These are phyloP conservation scores for Amiota mariae DNA, from an alignment of 2,888 invertebrate genomes.

Conservation along the genomic window DNA sequence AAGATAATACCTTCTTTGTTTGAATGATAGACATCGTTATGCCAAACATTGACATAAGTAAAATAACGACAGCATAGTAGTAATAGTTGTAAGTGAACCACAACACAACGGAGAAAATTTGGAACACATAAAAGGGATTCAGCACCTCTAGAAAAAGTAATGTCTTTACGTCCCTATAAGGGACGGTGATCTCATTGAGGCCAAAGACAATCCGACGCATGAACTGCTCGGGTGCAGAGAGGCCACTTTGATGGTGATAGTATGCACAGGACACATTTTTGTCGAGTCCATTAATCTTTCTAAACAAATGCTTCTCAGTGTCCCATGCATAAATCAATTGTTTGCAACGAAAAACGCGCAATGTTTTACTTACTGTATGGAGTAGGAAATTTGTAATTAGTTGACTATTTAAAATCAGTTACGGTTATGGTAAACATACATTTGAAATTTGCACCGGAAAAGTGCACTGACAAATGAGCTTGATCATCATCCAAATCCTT, in stretches of 20 bases:
- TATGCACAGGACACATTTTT: conserved; percentile 68
- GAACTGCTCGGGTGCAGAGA: conserved; percentile 63
- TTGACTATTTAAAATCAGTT: conserved; percentile 21
- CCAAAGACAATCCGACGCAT: conserved; percentile 85
- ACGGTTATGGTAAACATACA: conserved; percentile 55
- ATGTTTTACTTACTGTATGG: conserved; percentile 75
- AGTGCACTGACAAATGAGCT: conserved; percentile 70
- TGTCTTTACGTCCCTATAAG: conserved; percentile 82
- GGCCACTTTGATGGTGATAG: conserved; percentile 70
- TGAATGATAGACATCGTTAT: conserved; percentile 88
- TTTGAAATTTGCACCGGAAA: conserved; percentile 70
- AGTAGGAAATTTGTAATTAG: neutral
- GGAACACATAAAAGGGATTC: conserved; percentile 97
- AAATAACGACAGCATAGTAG: conserved; percentile 90
- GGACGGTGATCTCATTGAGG: conserved; percentile 87
- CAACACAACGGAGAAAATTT: conserved; percentile 89
- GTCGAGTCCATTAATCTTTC: conserved; percentile 84
- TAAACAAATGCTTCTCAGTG: conserved; percentile 78
- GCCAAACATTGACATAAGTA: conserved; percentile 88
- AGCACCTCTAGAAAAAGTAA: conserved; percentile 87
- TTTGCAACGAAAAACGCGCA: conserved; percentile 85
- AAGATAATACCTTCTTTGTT: conserved; percentile 81
- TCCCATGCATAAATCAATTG: conserved; percentile 90
- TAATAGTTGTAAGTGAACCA: conserved; percentile 94
- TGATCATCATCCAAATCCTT: conserved; percentile 40